A percentile compares a stretch with the other conserved stretches of the same genome.
phyloP scores from a whole-genome alignment of 2,113 vertebrate genomes.

The Rhabdomys dilectus region DNA sequence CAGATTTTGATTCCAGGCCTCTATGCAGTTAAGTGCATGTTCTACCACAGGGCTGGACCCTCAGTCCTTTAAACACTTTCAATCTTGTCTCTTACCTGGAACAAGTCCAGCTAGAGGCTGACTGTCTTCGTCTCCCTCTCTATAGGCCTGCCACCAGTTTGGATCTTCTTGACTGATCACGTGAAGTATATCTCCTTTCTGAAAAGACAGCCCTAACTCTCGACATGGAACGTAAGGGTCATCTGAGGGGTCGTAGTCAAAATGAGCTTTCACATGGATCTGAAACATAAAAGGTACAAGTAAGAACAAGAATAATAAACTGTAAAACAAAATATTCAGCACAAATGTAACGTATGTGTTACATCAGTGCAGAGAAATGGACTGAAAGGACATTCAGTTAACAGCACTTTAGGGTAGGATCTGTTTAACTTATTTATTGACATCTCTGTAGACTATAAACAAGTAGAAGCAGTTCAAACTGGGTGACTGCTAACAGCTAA shows the following conservation, averaged over 20 bases:
- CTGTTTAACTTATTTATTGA: constrained; percentile 48
- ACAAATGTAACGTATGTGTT: constrained; percentile 42
- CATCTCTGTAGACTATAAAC: constrained; percentile 25
- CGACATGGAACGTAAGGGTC: constrained; percentile 97
- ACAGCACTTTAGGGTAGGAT: not conserved
- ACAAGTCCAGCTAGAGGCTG: constrained; percentile 96
- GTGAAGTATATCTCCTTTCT: constrained; percentile 97
- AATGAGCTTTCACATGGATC: constrained; percentile 96
- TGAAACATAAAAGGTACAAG: constrained; percentile 81
- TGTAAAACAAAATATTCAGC: constrained; percentile 18
- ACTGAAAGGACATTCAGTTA: constrained; percentile 21
- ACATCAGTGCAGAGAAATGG: not conserved
- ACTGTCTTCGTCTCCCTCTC: constrained; percentile 97
- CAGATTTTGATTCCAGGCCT: not conserved
- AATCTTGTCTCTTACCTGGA: constrained; percentile 89
- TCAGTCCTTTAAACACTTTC: constrained; percentile 3
- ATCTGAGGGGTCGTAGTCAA: constrained; percentile 97
- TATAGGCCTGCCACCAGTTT: constrained; percentile 99
- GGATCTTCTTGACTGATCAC: constrained; percentile 98
- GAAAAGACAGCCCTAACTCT: constrained; percentile 96
- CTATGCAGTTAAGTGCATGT: not conserved
- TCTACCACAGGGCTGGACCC: not conserved
- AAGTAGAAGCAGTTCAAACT: not conserved
- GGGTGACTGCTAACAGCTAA: not conserved
- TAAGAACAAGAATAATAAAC: not conserved